Conservation (phyloP, 2,888 invertebrate genomes). For the Lymantria monacha region DNA sequence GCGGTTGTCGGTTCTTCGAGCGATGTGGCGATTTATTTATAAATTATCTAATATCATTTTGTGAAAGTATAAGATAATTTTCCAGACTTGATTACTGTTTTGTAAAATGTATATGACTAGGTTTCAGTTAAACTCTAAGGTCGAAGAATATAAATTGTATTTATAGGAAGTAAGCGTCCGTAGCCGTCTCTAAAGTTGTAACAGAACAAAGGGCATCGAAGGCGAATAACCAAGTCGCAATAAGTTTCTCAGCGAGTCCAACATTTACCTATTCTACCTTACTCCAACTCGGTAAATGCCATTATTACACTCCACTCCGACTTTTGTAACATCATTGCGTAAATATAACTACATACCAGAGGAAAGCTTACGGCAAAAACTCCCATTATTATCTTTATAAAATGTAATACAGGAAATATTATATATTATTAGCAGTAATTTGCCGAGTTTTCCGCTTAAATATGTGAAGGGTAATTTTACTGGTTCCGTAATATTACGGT, state of each 20-base stretch:
- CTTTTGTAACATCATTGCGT: background rate
- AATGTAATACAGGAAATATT: background rate
- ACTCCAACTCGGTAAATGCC: constrained; percentile 45
- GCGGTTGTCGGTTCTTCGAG: too few species aligned
- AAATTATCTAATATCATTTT: too few species aligned
- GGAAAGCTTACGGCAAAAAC: background rate
- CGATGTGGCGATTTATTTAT: too few species aligned
- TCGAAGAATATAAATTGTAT: background rate
- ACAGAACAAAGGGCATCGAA: constrained; percentile 63
- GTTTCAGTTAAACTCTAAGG: background rate
- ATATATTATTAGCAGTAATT: too few species aligned
- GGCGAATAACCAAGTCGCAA: constrained; percentile 74
- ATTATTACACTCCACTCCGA: constrained; percentile 39
- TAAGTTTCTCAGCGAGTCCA: constrained; percentile 62
- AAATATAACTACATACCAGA: background rate
- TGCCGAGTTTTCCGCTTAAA: too few species aligned
- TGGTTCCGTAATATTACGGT: too few species aligned
- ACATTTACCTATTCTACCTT: constrained; percentile 44
- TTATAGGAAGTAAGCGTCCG: constrained; percentile 11
- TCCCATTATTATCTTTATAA: background rate
- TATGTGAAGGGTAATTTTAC: too few species aligned
- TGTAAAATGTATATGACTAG: too few species aligned
- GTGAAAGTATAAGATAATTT: too few species aligned
- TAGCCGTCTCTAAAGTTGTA: constrained; percentile 65
- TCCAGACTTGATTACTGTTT: too few species aligned